These are phyloP conservation scores for Drosophila kohkoa DNA, from an alignment of 1,140 invertebrate genomes.

Conservation along the genomic window DNA sequence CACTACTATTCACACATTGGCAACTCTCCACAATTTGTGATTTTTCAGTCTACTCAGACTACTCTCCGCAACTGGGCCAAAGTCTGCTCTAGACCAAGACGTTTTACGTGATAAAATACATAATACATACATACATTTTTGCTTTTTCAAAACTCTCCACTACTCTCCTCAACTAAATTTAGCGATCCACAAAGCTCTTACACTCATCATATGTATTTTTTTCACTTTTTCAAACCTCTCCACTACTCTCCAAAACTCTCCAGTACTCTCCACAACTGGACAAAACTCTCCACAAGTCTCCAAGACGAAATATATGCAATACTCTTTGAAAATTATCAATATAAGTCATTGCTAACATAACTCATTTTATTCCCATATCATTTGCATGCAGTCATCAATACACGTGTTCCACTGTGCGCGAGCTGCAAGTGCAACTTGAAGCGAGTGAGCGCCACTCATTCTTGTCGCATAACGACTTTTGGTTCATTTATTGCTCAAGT, in stretches of 20 bases:
- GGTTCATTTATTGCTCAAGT: constrained; percentile 66
- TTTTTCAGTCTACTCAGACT: no score
- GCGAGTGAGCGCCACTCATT: constrained; percentile 16
- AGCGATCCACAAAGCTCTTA: no score
- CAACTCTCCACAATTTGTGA: no score
- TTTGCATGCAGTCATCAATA: no score
- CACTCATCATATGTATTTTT: not conserved
- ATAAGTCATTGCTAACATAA: no score
- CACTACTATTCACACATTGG: not conserved
- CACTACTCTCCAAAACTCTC: not conserved
- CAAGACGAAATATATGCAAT: not conserved
- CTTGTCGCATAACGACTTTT: constrained; percentile 60
- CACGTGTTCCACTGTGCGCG: constrained; percentile 11
- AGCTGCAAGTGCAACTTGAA: constrained; percentile 10
- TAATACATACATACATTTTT: no score
- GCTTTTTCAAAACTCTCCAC: not conserved
- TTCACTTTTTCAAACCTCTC: not conserved
- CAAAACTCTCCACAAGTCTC: not conserved
- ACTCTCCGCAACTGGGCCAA: no score
- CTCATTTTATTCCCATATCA: no score
- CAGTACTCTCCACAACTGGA: not conserved
- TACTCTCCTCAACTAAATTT: no score
- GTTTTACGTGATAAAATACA: no score
- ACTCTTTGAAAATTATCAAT: no score
- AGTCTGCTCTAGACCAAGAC: no score